Conservation (phyloP, 2,888 invertebrate genomes). For the Apotomis capreana region DNA sequence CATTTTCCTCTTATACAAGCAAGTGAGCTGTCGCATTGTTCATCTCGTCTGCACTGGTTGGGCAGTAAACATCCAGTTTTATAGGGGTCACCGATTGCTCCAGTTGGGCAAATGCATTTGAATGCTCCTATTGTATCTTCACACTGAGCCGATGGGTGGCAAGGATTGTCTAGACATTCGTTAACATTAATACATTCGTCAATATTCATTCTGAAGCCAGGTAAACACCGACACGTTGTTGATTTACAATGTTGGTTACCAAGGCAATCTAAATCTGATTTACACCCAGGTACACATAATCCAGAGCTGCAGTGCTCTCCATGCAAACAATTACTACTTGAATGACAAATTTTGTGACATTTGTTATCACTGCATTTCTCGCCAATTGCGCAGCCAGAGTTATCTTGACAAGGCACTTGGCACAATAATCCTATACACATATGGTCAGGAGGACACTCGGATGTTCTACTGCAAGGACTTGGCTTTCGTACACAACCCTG, state of each 20-base stretch:
- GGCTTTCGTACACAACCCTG: conserved; percentile 94
- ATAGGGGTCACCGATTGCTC: conserved; percentile 89
- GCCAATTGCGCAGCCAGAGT: conserved; percentile 90
- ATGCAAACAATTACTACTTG: conserved; percentile 94
- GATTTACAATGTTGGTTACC: conserved; percentile 89
- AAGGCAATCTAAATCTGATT: conserved; percentile 90
- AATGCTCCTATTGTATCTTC: conserved; percentile 91
- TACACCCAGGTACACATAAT: conserved; percentile 92
- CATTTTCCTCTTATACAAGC: conserved; percentile 91
- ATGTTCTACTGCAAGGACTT: conserved; percentile 85
- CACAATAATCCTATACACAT: conserved; percentile 91
- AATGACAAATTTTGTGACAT: conserved; percentile 93
- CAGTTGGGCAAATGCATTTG: conserved; percentile 90
- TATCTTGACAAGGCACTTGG: conserved; percentile 89
- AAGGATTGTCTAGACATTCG: conserved; percentile 91
- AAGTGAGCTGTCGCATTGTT: conserved; percentile 89
- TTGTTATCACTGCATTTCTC: conserved; percentile 91
- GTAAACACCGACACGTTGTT: conserved; percentile 89
- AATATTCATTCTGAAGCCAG: conserved; percentile 88
- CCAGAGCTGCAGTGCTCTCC: conserved; percentile 94
- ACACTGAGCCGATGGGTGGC: conserved; percentile 91
- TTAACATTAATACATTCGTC: conserved; percentile 92
- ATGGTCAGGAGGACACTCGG: conserved; percentile 90
- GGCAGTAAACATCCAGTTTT: conserved; percentile 88
- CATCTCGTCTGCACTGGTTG: conserved; percentile 88